Conservation (phyloP, 2,113 vertebrate genomes). For the Dascyllus trimaculatus region DNA sequence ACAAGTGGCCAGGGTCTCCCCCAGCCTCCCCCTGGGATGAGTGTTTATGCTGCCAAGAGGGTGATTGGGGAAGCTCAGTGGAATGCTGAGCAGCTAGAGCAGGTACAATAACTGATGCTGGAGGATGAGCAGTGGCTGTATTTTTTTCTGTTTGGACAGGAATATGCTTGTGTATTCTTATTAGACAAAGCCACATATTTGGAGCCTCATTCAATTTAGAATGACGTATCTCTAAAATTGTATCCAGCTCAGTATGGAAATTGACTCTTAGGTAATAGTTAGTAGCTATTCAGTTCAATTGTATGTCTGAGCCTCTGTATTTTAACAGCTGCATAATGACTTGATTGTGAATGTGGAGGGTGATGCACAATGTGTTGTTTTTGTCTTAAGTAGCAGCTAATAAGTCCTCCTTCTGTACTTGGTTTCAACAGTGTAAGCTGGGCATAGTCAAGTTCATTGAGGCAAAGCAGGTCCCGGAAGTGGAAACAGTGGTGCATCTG, state of each 20-base stretch:
- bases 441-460: slow-evolving; percentile 98
- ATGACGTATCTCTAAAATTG: no score
- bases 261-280: no score
- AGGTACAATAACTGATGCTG: slow-evolving; percentile 82
- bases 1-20: slow-evolving; percentile 87
- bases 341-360: background rate
- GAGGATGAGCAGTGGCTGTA: background rate
- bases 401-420: background rate
- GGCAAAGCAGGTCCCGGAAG: slow-evolving; percentile 95
- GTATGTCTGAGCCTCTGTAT: background rate
- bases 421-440: slow-evolving; percentile 91
- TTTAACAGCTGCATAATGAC: background rate
- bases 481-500: slow-evolving; percentile 95
- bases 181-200: no score
- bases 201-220: no score
- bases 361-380: background rate
- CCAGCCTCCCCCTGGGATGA: slow-evolving; percentile 97
- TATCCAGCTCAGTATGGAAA: no score
- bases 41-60: slow-evolving; percentile 95
- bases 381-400: background rate
- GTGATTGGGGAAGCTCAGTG: slow-evolving; percentile 96
- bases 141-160: background rate
- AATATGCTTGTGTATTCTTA: background rate
- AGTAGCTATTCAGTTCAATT: no score
- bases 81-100: slow-evolving; percentile 96